Conservation (phyloP, 2,888 invertebrate genomes). For the Cistogaster globosa region DNA sequence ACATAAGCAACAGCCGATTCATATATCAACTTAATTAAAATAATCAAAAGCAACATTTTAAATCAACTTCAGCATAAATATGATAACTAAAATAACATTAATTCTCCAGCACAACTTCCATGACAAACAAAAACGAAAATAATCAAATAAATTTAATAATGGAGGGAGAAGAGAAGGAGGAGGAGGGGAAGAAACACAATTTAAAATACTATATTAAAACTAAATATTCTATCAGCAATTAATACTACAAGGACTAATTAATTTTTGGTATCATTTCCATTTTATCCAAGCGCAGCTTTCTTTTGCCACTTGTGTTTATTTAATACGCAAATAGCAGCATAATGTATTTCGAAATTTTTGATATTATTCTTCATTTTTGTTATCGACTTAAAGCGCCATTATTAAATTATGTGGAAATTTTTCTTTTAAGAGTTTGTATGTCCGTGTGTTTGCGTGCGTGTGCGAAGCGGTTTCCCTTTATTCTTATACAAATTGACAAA, state of each 20-base stretch:
- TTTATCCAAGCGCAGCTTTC: neutral
- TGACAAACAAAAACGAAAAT: neutral
- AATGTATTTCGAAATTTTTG: neutral
- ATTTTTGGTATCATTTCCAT: slow-evolving; percentile 9
- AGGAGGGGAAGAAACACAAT: slow-evolving; percentile 1
- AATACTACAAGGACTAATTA: slow-evolving; percentile 61
- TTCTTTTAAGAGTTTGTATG: neutral
- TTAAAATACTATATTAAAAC: slow-evolving; percentile 34
- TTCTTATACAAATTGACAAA: neutral
- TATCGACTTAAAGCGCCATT: neutral
- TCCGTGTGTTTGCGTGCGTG: neutral
- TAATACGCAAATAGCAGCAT: neutral
- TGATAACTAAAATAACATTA: neutral
- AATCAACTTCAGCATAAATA: slow-evolving; percentile 22
- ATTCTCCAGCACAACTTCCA: neutral
- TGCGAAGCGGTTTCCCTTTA: neutral
- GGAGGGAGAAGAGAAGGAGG: neutral
- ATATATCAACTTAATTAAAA: neutral
- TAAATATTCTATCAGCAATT: slow-evolving; percentile 49
- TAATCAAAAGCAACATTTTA: slow-evolving; percentile 13
- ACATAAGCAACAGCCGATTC: too few species aligned
- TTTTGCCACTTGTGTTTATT: neutral
- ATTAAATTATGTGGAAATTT: neutral
- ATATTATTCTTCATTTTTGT: neutral
- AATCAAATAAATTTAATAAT: too few species aligned